Evolutionary conservation across 2,797 vertebrate genomes (phyloP), one percentile per base, ranked within the genome.

Genomic region (Sebastes wilsoni): DNA sequence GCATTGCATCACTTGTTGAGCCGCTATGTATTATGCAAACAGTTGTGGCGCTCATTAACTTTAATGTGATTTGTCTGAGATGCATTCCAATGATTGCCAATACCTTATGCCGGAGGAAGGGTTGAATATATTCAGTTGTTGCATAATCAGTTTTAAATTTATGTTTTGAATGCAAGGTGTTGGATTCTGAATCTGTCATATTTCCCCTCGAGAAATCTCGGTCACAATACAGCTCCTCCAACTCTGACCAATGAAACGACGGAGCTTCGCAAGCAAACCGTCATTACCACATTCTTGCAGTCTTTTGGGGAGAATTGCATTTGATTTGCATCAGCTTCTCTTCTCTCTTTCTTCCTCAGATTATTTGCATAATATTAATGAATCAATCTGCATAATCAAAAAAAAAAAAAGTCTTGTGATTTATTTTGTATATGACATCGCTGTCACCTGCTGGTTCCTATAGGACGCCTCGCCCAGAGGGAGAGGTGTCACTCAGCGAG

Each of bases 271-370:
- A 42, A 72, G 8, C 56, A 58, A 72, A 67, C 25, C 46, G 2
- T 77, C 66, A 22, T 59, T 61, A 20, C 27, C 22, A 34, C 61
- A 34, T 30, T 76, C 28, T 54, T 70, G 18, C 66, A 79, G 34
- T 78, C 65, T 46, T 80, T 49, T 56, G 7, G 52, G 66, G 62
- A 28, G 18, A 49, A 60, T 82, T 84, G 73, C 82, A 36, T 77
- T 75, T 66, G 27, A 88, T 89, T 89, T 83, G 86, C 85, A 83
- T 87, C 76, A 88, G 75, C 70, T 65, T 28, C 22, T 55, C 49
- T 6, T 68, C 6, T 61, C 49, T 68, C 59, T 66, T 81, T 80
- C 68, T 13, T 18, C 8, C 23, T 49, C 13, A 14, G 4, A 34
- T 76, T 71, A 79, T 84, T 84, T 84, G 75, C 84, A 34, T 81